Base-by-base conservation (phyloP, 2,797 vertebrate genomes). In the Myotis pilosus region DNA sequence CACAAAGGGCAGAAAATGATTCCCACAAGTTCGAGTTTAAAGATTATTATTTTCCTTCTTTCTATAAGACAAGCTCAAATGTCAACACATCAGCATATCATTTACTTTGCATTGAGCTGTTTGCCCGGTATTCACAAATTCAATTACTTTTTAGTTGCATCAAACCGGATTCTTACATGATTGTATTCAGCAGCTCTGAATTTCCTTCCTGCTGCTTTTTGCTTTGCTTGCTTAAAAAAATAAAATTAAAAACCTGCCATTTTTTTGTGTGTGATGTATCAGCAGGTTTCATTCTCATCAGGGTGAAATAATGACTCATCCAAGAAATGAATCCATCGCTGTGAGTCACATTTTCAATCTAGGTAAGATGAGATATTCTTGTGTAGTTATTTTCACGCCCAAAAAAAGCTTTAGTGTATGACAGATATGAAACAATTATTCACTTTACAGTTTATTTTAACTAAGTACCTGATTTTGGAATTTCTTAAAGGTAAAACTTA, bases 181-280 rank as follows among this genome's bases (percentile, higher is more conserved):
- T 95, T 97, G 97, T 95, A 94, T 96, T 97, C 95, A 95, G 78
- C 91, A 96, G 72, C 81, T 97, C 80, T 62, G 93, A 96, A 60
- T 97, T 96, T 97, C 87, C 51, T 96, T 98, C 88, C 89, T 86
- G 86, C n/a, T 95, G 86, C 28, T 95, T 96, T 98, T 96, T 95
- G 96, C 95, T 98, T 97, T 95, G 87, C 74, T 98, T 96, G 94
- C 95, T 96, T 84, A 33, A 76, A 53, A 66, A 95, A 90, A 84
- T 80, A 71, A 85, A 94, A 96, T 33, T n/a, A 33, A 66, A 95
- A 87, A 51, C 79, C 44, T 95, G 82, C 83, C 76, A 92, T 90
- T 60, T 96, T 97, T 96, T 79, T 92, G n/a, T 15, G 47, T 88
- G 95, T 96, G 87, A 96, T 97, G 68, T 91, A 96, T 97, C 97